These are phyloP conservation scores for Litocranius walleri DNA, from an alignment of 2,113 vertebrate species.

Conservation along the genomic window DNA sequence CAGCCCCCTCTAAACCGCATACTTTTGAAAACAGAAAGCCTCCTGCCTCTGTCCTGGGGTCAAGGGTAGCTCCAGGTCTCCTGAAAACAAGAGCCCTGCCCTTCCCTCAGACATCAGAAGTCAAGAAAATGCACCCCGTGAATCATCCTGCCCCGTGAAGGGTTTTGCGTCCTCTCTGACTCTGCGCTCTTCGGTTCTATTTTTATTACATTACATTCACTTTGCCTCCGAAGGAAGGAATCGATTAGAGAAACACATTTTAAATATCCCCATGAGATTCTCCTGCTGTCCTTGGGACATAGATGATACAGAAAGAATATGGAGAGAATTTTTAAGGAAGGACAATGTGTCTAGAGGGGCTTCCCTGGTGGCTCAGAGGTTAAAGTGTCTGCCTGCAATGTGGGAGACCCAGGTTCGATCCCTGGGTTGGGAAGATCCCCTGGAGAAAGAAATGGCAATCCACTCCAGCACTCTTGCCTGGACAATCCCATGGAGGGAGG, in stretches of 20 bases:
- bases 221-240: neutral
- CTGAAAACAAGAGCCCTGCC: neutral
- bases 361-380: too few relatives aligned
- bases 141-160: neutral
- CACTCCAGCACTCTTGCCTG: too few relatives aligned
- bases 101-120: neutral
- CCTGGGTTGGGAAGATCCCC: too few relatives aligned
- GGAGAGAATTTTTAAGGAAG: neutral
- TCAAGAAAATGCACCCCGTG: fast-evolving
- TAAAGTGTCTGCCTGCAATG: too few relatives aligned
- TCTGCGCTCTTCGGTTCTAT: neutral
- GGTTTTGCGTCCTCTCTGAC: neutral
- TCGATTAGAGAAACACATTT: neutral
- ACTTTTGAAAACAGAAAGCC: neutral
- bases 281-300: neutral
- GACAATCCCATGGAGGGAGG: too few relatives aligned
- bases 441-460: too few relatives aligned
- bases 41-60: neutral
- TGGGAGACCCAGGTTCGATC: too few relatives aligned
- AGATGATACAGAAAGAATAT: neutral
- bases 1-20: fast-evolving
- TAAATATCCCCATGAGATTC: neutral
- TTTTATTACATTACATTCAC: neutral
- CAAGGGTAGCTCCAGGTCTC: neutral
- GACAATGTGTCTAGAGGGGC: neutral